Evolutionary conservation across 2,888 invertebrate species (phyloP), one percentile per base, ranked within the genome.

Genomic region (Eupeodes luniger): DNA sequence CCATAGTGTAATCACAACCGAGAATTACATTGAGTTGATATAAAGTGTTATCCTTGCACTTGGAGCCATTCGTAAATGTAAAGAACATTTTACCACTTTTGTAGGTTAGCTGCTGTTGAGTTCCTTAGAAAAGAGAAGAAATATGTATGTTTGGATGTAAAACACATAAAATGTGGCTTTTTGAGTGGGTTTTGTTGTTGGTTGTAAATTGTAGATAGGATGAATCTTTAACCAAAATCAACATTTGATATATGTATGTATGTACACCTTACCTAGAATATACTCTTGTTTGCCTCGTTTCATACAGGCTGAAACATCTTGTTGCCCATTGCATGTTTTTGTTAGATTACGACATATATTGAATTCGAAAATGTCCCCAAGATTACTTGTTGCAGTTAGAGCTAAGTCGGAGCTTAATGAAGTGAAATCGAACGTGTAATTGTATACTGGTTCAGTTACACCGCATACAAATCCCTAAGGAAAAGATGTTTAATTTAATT

Each of bases 1-100:
- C 93, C 69, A 92, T 40, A 0, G 92, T 92, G 85, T 94, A 94
- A 87, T 94, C 94, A 86, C 94, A 94, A 40, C 90, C 91, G 11
- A 93, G 79, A 36, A 90, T 81, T 34, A 94, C 91, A 87, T 91
- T 90, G 14, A 94, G 81, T 70, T 92, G 91, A 67, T 91, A 91
- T 57, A 81, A 87, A 91, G 61, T 90, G 47, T 89, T 91, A 81
- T 90, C 91, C 10, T 91, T 90, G 90, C 94, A 94, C 66, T 91
- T 90, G 40, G 90, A 92, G 3, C 94, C 94, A 89, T 91, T 91
- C 34, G 89, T 90, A 90, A 92, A 94, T 47, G 90, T 91, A 47
- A 94, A 91, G 82, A 90, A 92, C 91, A 93, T 92, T 88, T 91
- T 91, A 0, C 94, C 94, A 80, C 92, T 91, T 19, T 61, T 87